Base-by-base conservation (phyloP, 92 coral and sea anemone genomes). In the Porites divaricata region DNA sequence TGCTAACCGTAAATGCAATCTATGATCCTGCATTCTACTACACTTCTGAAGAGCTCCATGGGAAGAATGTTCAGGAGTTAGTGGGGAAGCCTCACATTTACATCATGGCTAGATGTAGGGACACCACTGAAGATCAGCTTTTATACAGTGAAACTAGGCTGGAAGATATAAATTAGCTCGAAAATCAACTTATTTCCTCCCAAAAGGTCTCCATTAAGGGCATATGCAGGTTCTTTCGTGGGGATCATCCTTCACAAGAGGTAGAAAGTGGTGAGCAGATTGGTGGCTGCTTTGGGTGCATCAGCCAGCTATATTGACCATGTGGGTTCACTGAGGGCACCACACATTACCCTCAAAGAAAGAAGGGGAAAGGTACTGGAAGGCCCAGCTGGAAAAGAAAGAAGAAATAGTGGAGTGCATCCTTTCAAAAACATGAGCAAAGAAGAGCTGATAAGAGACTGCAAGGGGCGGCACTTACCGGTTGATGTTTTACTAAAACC, bases 381-480 rank as follows among this genome's bases (percentile, higher is more conserved):
- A 13, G 14, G 14, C 10, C 12, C 10, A 53, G 14, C 12, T 1
- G 14, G 14, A 13, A 53, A 53, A 53, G 57, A 53, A 53, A 53
- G 57, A 53, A 28, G 41, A 28, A 28, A 28, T 75, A 75, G 81
- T 53, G 88, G 88, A 6, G 81, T 84, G 8, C 58, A 75, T 21
- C 81, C 88, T 35, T 81, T 70, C 17, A 28, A 83, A 7, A 57
- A 26, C 15, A 71, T 70, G 86, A 69, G 3, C 70, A 81, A 71
- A 50, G 78, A 71, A 9, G 69, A 81, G 35, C 65, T 70, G 48
- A n/a, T 14, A 22, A 52, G 45, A 62, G 78, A 81, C 50, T 53
- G 76, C 22, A 75, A 16, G n/a, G 87, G 80, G 10, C 25, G 87
- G 22, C 49, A 67, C 2, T 64, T 81, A 9, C 58, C 64, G 1